phyloP scores from a whole-genome alignment of 2,888 invertebrate species.

The Neoaliturus tenellus region DNA sequence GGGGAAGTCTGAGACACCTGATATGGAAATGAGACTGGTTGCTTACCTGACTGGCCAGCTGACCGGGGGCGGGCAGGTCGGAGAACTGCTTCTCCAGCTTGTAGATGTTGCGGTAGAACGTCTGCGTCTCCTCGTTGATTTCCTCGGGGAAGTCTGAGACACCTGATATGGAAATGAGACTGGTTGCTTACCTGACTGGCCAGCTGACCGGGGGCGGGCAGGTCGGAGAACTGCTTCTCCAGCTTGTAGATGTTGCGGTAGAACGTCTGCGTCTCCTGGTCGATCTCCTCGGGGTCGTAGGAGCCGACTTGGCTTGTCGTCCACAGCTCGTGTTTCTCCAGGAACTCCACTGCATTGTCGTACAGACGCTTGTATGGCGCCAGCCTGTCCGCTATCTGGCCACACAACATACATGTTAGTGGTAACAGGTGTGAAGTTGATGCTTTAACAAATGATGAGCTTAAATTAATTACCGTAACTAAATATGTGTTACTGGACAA shows the following conservation, averaged over 20 bases:
- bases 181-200: conserved; percentile 76
- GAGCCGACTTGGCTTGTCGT: conserved; percentile 89
- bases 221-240: conserved; percentile 89
- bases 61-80: conserved; percentile 83
- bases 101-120: conserved; percentile 84
- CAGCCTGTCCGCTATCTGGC: conserved; percentile 81
- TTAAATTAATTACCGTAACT: too few species aligned
- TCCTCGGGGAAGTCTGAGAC: conserved; percentile 91
- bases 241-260: conserved; percentile 90
- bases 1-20: too few species aligned
- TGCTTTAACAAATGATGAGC: too few species aligned
- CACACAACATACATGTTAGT: too few species aligned
- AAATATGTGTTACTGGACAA: too few species aligned
- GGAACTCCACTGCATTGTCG: conserved; percentile 91
- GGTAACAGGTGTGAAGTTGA: too few species aligned
- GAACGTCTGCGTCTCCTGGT: conserved; percentile 82
- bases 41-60: conserved; percentile 80
- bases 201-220: conserved; percentile 84
- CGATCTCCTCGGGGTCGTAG: conserved; percentile 93
- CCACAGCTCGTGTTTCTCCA: conserved; percentile 90
- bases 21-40: background rate
- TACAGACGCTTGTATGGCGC: conserved; percentile 92
- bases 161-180: background rate
- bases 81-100: conserved; percentile 93
- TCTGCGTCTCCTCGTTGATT: conserved; percentile 87